Base-by-base conservation (phyloP, 2,797 vertebrate genomes). In the Momotus momota region DNA sequence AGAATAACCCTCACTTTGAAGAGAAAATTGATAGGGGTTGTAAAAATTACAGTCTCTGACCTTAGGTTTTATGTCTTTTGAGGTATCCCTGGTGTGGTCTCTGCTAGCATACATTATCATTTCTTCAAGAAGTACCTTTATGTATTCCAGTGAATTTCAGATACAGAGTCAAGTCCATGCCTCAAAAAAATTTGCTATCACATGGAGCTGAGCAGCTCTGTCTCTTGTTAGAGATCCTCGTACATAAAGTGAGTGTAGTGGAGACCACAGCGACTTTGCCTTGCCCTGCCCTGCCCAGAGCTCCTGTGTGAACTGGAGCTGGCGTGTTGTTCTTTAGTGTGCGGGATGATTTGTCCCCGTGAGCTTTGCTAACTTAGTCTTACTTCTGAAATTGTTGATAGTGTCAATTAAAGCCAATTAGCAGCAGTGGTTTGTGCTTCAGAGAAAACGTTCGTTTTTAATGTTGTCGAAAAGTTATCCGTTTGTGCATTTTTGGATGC, bases 1-100 rank as follows among this genome's bases (percentile, higher is more conserved):
- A 97, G 97, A 98, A 95, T 91, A 94, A 81, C 80, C 73, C 61
- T 94, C 66, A 79, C 97, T 98, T 97, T 97, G 97, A 98, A 97
- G 89, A 91, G 92, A 95, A 96, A 96, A 93, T 86, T 83, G 95
- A 95, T 97, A 96, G 12, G 81, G 91, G 91, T 95, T 94, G 86
- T 96, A 96, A 96, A 97, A 97, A 92, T 94, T 96, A 33, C 20
- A 48, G 74, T 88, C 92, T 91, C 5, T 97, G 94, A 95, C 94
- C 94, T 88, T 51, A 58, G 64, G 77, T 93, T 97, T 88, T 91
- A 78, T 51, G 67, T 84, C 72, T 93, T 82, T 77, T 65, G 80
- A 85, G 87, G 80, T 91, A 84, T 81, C 77, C 46, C 35, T 92
- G 62, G 83, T 90, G 82, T 93, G 93, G 91, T 95, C 95, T 95